phyloP scores from a whole-genome alignment of 2,888 invertebrate species.

The Limnephilus auricula region DNA sequence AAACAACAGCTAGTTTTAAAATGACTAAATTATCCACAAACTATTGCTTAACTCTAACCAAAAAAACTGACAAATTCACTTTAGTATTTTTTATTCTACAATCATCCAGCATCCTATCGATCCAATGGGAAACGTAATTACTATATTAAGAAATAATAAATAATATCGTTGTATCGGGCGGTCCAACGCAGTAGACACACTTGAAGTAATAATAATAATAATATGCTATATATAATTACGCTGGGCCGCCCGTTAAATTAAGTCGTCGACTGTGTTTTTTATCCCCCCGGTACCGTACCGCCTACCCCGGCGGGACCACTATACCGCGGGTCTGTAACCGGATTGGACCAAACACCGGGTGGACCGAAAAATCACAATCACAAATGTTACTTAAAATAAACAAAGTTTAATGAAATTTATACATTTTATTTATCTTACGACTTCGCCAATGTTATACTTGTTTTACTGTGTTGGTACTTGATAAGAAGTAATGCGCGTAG shows the following conservation, averaged over 20 bases:
- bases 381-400: background rate
- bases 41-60: background rate
- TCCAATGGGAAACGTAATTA: background rate
- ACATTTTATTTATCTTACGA: no score
- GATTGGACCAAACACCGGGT: constrained; percentile 3
- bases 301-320: background rate
- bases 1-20: background rate
- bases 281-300: background rate
- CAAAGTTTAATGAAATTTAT: background rate
- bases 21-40: background rate
- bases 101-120: background rate
- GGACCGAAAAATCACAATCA: background rate
- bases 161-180: constrained; percentile 17
- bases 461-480: no score
- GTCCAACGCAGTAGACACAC: constrained; percentile 7
- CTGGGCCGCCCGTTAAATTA: background rate
- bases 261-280: constrained; percentile 21
- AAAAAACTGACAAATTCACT: background rate
- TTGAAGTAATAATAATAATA: background rate
- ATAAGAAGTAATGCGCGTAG: no score
- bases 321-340: constrained; percentile 13
- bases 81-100: background rate
- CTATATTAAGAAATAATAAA: constrained; percentile 28
- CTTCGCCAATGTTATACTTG: no score
- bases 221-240: constrained; percentile 21